Base-by-base conservation (phyloP, 2,888 invertebrate genomes). In the Eucera pruinosa region DNA sequence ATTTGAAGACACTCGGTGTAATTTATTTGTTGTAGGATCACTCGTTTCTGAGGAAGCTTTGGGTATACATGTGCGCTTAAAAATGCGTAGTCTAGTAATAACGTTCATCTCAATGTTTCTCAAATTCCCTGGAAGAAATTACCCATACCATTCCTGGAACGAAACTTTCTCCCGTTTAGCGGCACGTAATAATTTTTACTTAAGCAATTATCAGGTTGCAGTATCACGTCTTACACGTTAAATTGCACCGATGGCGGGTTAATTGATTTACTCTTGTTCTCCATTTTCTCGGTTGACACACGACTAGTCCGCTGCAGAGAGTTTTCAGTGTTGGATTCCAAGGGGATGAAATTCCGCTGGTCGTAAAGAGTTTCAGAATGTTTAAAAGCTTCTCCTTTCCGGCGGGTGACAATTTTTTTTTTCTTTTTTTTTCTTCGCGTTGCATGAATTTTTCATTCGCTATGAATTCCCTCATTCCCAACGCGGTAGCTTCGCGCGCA, bases 251-350 rank as follows among this genome's bases (percentile, higher is more conserved):
- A 25, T 30, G 18, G 15, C 1, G 18, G 47, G n/a, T 57, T 66
- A 66, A 66, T 39, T 57, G 47, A 57, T 48, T 58, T 39, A 48
- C 39, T 6, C 55, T 64, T 9, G 13, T 48, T 64, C 47, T 36
- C 18, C 18, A 27, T 39, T 55, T 39, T 15, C 45, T 20, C 20
- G 45, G 43, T 33, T 18, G 36, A 50, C 68, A 61, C 27, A 45
- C 55, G 30, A 18, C 18, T 30, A 30, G n/a, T 48, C 15, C 27
- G 4, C 25, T 33, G 1, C 36, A 15, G 7, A 15, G 7, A 57
- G 23, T 65, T 65, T 64, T 48, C 25, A 20, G 7, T 11, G 18
- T 1, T 7, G 7, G 33, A 7, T 7, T 13, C 30, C 5, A 13
- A n/a, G 2, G 27, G 9, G 20, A 39, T 30, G 15, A 39, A 41